Percentiles rank a stretch among this genome's conserved stretches.
These are phyloP conservation scores for Brachyptera risi DNA, from an alignment of 2,888 invertebrate species.

Conservation along the genomic window DNA sequence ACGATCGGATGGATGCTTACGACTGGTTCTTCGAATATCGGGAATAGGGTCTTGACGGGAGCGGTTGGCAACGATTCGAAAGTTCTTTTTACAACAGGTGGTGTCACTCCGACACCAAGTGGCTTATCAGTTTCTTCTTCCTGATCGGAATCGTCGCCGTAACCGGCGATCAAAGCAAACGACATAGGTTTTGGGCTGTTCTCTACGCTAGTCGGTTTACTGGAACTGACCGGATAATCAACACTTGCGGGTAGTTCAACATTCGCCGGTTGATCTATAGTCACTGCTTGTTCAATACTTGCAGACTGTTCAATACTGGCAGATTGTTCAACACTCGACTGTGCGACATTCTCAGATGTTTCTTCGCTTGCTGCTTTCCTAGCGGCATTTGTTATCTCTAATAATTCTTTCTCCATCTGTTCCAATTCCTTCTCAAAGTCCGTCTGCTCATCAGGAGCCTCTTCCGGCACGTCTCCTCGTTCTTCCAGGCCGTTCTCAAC, in stretches of 20 bases:
- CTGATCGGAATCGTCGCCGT: slow-evolving; percentile 52
- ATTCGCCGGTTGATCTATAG: no score
- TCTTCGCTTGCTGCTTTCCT: slow-evolving; percentile 15
- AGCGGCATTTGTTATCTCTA: neutral
- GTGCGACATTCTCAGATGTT: no score
- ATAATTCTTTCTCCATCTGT: slow-evolving; percentile 5
- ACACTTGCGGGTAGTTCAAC: no score
- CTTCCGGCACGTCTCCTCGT: no score
- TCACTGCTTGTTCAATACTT: no score
- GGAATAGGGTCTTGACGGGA: slow-evolving; percentile 11
- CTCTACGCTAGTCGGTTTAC: no score
- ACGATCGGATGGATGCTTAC: no score
- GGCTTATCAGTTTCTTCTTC: slow-evolving; percentile 41
- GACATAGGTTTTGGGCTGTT: slow-evolving; percentile 29
- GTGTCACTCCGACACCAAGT: neutral
- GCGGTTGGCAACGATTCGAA: slow-evolving; percentile 13
- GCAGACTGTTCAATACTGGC: no score
- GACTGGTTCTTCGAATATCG: neutral
- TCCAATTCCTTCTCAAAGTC: slow-evolving; percentile 15
- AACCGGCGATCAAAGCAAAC: slow-evolving; percentile 52
- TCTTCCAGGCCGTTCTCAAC: neutral
- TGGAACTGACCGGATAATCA: no score
- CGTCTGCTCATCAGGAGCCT: neutral
- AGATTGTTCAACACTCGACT: no score
- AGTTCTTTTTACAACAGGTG: slow-evolving; percentile 33